phyloP scores from a whole-genome alignment of 2,113 vertebrate species.

The Perca schrenkii region DNA sequence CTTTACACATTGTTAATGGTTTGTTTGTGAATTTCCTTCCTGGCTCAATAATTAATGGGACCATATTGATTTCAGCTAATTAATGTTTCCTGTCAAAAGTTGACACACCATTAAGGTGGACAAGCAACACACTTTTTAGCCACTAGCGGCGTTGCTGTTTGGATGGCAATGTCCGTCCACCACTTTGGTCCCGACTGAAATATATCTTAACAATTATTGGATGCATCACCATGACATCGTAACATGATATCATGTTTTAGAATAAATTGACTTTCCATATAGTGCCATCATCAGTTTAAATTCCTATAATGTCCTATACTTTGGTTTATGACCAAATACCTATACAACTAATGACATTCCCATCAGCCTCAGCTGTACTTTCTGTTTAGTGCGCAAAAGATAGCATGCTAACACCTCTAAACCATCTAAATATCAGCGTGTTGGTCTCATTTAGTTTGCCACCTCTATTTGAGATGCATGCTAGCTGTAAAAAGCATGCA shows the following conservation, averaged over 20 bases:
- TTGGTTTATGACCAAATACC: background rate
- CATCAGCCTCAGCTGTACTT: background rate
- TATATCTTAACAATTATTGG: background rate
- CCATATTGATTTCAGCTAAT: constrained; percentile 51
- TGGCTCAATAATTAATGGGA: constrained; percentile 47
- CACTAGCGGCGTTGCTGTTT: background rate
- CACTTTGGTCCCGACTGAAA: background rate
- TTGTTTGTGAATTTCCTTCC: constrained; percentile 48
- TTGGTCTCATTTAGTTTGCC: background rate
- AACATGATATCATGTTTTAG: background rate
- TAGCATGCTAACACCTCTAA: background rate
- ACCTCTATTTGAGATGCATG: background rate
- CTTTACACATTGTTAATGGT: constrained; percentile 42
- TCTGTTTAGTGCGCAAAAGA: background rate
- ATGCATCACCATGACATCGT: background rate
- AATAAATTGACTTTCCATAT: background rate
- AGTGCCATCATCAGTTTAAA: background rate
- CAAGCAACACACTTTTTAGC: background rate
- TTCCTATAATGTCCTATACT: background rate
- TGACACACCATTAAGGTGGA: background rate
- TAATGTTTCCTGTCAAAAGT: constrained; percentile 39
- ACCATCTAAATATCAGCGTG: background rate
- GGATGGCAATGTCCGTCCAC: background rate
- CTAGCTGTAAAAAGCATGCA: background rate
- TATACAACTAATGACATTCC: background rate